Evolutionary conservation across 2,113 vertebrate species (phyloP).

Genomic region (Toxostoma redivivum): DNA sequence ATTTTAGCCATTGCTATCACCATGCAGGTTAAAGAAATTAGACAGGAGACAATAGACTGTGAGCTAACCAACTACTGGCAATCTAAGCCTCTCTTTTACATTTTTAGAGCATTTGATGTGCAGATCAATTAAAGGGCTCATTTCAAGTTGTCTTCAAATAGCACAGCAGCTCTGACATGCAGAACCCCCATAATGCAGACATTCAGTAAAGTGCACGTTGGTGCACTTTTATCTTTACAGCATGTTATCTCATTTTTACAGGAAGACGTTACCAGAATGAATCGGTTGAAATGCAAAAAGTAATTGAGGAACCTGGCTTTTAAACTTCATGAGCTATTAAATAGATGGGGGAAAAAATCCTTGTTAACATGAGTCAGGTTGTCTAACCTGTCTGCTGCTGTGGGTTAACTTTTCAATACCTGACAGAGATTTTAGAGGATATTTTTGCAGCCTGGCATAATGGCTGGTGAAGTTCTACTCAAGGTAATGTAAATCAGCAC

Average conservation of each 20-base stretch:
- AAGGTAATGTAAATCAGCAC: neutral
- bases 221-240: conserved; percentile 36
- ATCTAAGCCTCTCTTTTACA: neutral
- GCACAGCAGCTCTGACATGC: neutral
- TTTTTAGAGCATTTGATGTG: conserved; percentile 34
- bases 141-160: neutral
- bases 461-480: neutral
- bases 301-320: neutral
- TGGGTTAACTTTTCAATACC: neutral
- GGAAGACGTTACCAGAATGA: neutral
- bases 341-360: neutral
- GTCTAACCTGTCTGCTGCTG: neutral
- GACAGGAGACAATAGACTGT: neutral
- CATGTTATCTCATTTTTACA: conserved; percentile 21
- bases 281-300: conserved; percentile 5
- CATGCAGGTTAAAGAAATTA: neutral
- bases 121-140: conserved; percentile 5
- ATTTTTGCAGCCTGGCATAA: neutral
- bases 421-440: neutral
- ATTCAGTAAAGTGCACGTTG: neutral
- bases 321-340: conserved; percentile 14
- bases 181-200: neutral
- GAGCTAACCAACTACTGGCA: neutral
- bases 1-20: neutral
- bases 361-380: neutral